Base-by-base conservation (phyloP, 2,888 invertebrate genomes). In the Graphium colonna region DNA sequence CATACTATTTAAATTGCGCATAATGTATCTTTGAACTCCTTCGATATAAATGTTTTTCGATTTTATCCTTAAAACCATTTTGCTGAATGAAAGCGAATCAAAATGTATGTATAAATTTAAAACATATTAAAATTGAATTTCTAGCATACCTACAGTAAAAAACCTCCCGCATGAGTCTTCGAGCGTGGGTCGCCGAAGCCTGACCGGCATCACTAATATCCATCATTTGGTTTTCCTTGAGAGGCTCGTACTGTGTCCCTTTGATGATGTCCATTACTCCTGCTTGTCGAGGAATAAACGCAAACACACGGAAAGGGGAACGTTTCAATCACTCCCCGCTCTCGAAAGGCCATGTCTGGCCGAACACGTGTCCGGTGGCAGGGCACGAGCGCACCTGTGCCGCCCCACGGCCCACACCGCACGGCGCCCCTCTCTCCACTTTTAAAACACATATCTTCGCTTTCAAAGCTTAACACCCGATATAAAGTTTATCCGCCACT, bases 401-500 rank as follows among this genome's bases (percentile, higher is more conserved):
- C n/a, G n/a, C n/a, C n/a, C n/a, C n/a, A n/a, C n/a, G n/a, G n/a
- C n/a, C n/a, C n/a, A n/a, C n/a, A n/a, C n/a, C n/a, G n/a, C n/a
- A n/a, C 44, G 31, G 13, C 28, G 3, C 33, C 18, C 12, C 28
- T 33, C n/a, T 3, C 33, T 3, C 33, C 2, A 33, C 33, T 33
- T 33, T 33, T 33, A 33, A 33, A 33, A 9, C 33, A 33, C 33
- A 3, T 5, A 7, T 33, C 61, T 55, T 48, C 58, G 56, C 52
- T 31, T 51, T 52, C 38, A 47, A 40, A 50, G 56, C 56, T 57
- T 52, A 52, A 9, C 33, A 33, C 33, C 33, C 33, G 9, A 10
- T 9, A 3, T 33, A 33, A 33, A 33, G 33, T 33, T 33, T 33
- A 33, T n/a, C 33, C 33, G 7, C n/a, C 33, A 33, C 33, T 33